Evolutionary conservation across 2,797 vertebrate genomes (phyloP), one percentile per base, ranked within the genome.

Genomic region (Gymnoscopelus microlampas): DNA sequence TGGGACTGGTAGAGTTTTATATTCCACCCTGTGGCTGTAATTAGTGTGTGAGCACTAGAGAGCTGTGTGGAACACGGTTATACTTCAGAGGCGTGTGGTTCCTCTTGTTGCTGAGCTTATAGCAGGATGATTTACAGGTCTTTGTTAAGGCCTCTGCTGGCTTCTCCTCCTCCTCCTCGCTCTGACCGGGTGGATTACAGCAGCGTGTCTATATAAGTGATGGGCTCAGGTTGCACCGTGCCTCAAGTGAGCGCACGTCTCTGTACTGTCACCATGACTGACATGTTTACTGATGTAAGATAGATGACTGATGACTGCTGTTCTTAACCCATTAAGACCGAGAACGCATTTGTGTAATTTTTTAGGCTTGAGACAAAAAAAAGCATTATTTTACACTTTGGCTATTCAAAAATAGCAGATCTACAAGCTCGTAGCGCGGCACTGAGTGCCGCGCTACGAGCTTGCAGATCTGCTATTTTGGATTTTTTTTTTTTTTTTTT

Each of bases 21-120:
- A 61, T 74, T 74, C 49, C 32, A 64, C 68, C 85, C 86, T 66
- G 80, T 73, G 81, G 89, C 85, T 84, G 67, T 88, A 90, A 92
- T 91, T 89, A 90, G 84, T 56, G 19, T 19, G 19, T 19, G 78
- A 82, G 66, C 70, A 67, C 66, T 74, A 85, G 71, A 80, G 74
- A 82, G 72, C 82, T 19, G 73, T 19, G 73, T 63, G 65, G 54
- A 61, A 58, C 62, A 51, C 49, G 48, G 53, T 63, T 73, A 19
- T 19, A 66, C 68, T 79, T 80, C 65, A 62, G 74, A 80, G 53
- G 26, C 63, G 63, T 3, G 44, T 35, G 56, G 56, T 66, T 75
- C 55, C 71, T 81, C 8, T 72, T 72, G 73, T 71, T 70, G 74
- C 61, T 64, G 63, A 63, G 63, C 79, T 80, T 47, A 19, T 19